Conservation (phyloP, 2,888 invertebrate species). For the Gymnosoma rotundatum region DNA sequence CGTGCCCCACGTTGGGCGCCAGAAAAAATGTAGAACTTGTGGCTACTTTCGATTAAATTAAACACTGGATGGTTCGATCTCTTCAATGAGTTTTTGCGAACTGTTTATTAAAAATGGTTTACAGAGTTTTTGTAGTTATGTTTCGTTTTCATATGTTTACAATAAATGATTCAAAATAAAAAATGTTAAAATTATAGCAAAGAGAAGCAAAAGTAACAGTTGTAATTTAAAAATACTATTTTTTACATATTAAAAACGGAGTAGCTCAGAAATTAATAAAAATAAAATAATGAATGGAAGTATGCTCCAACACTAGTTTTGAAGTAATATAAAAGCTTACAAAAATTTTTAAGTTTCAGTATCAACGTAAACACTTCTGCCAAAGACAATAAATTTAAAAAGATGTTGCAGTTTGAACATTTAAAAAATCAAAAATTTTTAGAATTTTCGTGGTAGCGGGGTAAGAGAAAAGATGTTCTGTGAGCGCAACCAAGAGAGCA, state of each 20-base stretch:
- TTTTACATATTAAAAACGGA: background rate
- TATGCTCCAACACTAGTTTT: constrained; percentile 8
- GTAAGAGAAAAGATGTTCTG: too few species aligned
- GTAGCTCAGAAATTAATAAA: background rate
- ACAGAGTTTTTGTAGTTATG: background rate
- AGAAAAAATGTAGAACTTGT: background rate
- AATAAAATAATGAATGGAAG: background rate
- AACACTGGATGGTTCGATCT: constrained; percentile 1
- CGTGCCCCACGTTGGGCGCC: too few species aligned
- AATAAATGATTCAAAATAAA: background rate
- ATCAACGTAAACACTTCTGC: too few species aligned
- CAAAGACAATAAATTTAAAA: too few species aligned
- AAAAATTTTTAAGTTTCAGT: too few species aligned
- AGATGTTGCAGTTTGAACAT: too few species aligned
- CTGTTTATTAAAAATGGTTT: constrained; percentile 4
- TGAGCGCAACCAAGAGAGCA: too few species aligned
- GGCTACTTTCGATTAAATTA: background rate
- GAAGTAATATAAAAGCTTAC: too few species aligned
- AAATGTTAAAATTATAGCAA: background rate
- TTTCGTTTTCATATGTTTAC: constrained; percentile 3
- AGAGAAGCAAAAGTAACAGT: too few species aligned
- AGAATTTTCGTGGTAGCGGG: too few species aligned
- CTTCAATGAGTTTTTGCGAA: constrained; percentile 1
- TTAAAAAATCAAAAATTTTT: too few species aligned
- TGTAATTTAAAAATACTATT: too few species aligned